Base-by-base conservation (phyloP, 2,797 vertebrate genomes). In the Rhynchotus rufescens region DNA sequence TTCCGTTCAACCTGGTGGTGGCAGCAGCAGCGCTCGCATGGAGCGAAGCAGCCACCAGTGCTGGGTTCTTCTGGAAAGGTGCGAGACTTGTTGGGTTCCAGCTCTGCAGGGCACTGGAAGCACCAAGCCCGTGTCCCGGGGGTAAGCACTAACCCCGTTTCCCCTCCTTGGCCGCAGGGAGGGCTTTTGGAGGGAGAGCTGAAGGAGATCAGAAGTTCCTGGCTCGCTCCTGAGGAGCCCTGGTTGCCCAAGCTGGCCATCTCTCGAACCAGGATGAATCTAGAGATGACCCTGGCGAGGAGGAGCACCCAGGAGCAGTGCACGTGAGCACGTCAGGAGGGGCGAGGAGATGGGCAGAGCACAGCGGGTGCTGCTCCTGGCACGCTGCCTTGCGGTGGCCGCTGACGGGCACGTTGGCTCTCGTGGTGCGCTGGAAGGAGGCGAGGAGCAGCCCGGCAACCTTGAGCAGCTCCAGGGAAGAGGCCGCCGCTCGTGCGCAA, bases 1-100 rank as follows among this genome's bases (percentile, higher is more conserved):
- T 74, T 2, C 8, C 6, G 16, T 65, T 93, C 75, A 47, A 96
- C 97, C 98, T 98, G 97, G 95, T 72, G 97, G 97, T 97, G 98
- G 97, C 97, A 97, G 98, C 96, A 98, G 96, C 96, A 95, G 94
- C 96, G 91, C 97, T 98, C 85, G 81, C 96, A 97, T 89, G 67
- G 92, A 90, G 52, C 38, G 0, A 5, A 36, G 69, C 15, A 0
- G 22, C 10, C 8, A 84, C 72, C 30, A 0, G 23, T 3, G 44
- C 3, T 32, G 0, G 73, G 59, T 56, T 52, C 54, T 57, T 12
- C 2, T 0, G 40, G 14, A 9, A 44, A 51, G 42, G 54, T 2
- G 6, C 28, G 80, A 34, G 34, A 74, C 60, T n/a, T 21, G 23
- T 64, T 3, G 77, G 44, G 32, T 45, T 88, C 64, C 56, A 1